Base-by-base conservation (phyloP, 2,888 invertebrate genomes). In the Scaeva pyrastri region DNA sequence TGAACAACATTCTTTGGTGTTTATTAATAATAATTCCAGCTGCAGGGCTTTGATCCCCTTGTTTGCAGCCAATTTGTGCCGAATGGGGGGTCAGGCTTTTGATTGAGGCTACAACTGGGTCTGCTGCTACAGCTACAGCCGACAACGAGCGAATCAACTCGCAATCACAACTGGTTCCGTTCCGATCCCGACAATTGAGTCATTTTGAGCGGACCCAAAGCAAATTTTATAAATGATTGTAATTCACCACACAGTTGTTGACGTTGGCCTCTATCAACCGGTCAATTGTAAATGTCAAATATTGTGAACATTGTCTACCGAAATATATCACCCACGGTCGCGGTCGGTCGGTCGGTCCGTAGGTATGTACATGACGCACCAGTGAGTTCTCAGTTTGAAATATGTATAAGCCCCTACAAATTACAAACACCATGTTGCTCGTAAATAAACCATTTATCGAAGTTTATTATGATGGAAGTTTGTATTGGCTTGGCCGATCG, bases 21-120 rank as follows among this genome's bases (percentile, higher is more conserved):
- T 76, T 85, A 80, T 81, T 81, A 86, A 86, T 81, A 86, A 86
- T 77, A 77, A 77, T 78, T 78, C 52, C 86, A 81, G 86, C 86
- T 86, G 86, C 86, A 86, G 77, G 81, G 81, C 77, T 74, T 71
- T 43, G 68, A 72, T 19, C 79, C 62, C 60, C 58, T 50, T 55
- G 66, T 77, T 77, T 71, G 72, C 56, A 76, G 21, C 26, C 60
- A 62, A 55, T 48, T 48, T 56, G 48, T 70, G 64, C 36, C 68
- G 66, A 56, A 73, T 80, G 60, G 66, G 75, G 26, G 80, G 73
- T 68, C 72, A 68, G 36, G 62, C 41, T 36, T 72, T 31, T 75
- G 58, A 79, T 56, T 79, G 26, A 45, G 41, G 41, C 71, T 41
- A 58, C 56, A 50, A 16, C 71, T 21, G 7, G 36, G 39, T 21